These are phyloP conservation scores for Forficula auricularia DNA, from an alignment of 1,140 invertebrate species.

Conservation along the genomic window DNA sequence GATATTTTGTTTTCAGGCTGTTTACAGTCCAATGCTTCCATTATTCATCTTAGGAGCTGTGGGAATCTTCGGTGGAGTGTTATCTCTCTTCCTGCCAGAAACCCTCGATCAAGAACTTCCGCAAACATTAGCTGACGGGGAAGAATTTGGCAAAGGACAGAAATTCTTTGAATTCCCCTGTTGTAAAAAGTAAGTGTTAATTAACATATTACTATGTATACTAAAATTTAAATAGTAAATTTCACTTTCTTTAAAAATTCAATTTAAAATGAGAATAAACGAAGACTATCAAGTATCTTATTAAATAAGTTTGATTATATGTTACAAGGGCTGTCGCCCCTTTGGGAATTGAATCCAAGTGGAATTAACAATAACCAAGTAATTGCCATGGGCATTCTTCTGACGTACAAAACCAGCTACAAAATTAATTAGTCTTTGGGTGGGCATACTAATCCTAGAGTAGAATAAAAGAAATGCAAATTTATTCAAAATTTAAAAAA, in stretches of 20 bases:
- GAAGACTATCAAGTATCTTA: too few species aligned
- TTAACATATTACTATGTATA: conserved; percentile 8
- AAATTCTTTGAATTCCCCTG: conserved; percentile 65
- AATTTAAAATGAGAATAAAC: neutral
- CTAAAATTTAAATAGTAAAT: neutral
- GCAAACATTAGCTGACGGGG: conserved; percentile 64
- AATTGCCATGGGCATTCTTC: too few species aligned
- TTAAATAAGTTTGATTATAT: too few species aligned
- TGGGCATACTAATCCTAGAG: too few species aligned
- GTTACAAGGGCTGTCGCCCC: too few species aligned
- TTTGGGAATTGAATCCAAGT: too few species aligned
- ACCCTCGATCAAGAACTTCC: conserved; percentile 65
- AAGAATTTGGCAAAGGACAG: conserved; percentile 63
- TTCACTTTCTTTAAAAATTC: neutral
- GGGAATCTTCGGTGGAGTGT: conserved; percentile 48
- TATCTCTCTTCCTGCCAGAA: conserved; percentile 62
- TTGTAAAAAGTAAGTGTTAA: conserved; percentile 38
- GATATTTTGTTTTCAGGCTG: conserved; percentile 32
- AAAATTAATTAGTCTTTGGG: too few species aligned
- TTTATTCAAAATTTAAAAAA: too few species aligned
- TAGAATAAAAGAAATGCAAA: too few species aligned
- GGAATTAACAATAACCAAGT: too few species aligned
- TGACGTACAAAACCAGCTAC: too few species aligned
- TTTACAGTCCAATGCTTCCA: conserved; percentile 46
- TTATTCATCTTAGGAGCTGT: conserved; percentile 53